phyloP scores from a whole-genome alignment of 2,113 vertebrate genomes.

The Brienomyrus longianalis region DNA sequence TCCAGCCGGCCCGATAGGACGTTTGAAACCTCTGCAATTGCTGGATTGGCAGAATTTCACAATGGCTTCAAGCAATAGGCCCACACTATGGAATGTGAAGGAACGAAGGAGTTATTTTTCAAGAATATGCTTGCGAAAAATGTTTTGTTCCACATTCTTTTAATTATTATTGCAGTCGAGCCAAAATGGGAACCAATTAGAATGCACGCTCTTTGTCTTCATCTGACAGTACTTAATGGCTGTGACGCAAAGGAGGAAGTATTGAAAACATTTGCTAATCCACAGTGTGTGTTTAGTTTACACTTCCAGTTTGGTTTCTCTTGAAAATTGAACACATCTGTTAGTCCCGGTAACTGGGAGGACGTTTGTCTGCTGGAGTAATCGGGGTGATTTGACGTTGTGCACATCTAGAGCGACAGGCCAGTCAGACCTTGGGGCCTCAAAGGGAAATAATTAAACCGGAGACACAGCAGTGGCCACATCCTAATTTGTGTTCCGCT shows the following conservation, averaged over 20 bases:
- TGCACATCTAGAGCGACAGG: conserved; percentile 21
- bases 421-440: conserved; percentile 38
- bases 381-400: conserved; percentile 28
- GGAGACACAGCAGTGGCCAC: conserved; percentile 40
- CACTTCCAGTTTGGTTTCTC: conserved; percentile 38
- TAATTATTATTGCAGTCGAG: conserved; percentile 46
- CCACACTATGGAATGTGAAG: conserved; percentile 12
- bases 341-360: conserved; percentile 33
- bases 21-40: conserved; percentile 17
- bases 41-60: conserved; percentile 26
- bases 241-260: conserved; percentile 55
- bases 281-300: conserved; percentile 53
- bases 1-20: conserved; percentile 17
- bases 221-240: conserved; percentile 59
- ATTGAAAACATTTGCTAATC: conserved; percentile 53
- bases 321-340: conserved; percentile 57
- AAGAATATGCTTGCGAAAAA: conserved; percentile 12
- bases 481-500: conserved; percentile 43
- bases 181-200: conserved; percentile 36
- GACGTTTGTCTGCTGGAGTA: conserved; percentile 26
- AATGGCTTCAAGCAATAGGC: conserved; percentile 19
- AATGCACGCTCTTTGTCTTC: conserved; percentile 32
- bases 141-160: conserved; percentile 39
- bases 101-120: conserved; percentile 10
- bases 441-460: conserved; percentile 60